phyloP scores from a whole-genome alignment of 2,888 invertebrate genomes.

The Romanomermis culicivorax region DNA sequence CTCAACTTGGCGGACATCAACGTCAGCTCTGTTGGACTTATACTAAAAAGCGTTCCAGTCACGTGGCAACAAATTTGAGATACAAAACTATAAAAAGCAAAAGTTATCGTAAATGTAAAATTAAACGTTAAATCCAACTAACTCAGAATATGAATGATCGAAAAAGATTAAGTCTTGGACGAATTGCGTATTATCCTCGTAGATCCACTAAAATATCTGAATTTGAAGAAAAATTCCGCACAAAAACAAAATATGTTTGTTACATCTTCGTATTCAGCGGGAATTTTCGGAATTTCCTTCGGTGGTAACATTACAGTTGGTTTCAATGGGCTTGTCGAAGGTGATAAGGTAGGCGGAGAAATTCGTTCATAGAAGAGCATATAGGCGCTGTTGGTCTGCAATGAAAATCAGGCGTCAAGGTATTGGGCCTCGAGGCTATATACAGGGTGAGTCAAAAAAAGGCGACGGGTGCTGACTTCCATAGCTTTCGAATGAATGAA shows the following conservation, averaged over 20 bases:
- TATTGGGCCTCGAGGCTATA: no score
- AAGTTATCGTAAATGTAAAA: neutral
- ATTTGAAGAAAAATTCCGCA: neutral
- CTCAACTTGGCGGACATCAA: conserved; percentile 66
- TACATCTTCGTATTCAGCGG: neutral
- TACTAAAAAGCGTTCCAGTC: conserved; percentile 50
- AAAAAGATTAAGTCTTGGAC: conserved; percentile 83
- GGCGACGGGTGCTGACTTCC: no score
- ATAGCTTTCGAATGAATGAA: no score
- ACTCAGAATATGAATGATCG: conserved; percentile 83
- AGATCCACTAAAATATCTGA: conserved; percentile 50
- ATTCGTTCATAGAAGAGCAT: conserved; percentile 78
- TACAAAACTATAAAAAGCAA: conserved; percentile 51
- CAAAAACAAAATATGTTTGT: neutral
- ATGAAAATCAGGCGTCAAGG: no score
- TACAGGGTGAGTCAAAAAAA: no score
- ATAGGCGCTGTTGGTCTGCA: conserved; percentile 70
- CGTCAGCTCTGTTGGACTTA: conserved; percentile 52
- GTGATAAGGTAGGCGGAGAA: no score
- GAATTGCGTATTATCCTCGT: conserved; percentile 89
- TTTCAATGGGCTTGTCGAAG: no score
- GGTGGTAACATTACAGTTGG: conserved; percentile 10
- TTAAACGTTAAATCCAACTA: conserved; percentile 29
- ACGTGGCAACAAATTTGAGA: conserved; percentile 85
- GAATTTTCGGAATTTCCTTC: conserved; percentile 9